These are phyloP conservation scores for Danaus plexippus DNA, from an alignment of 1,140 invertebrate genomes.

Conservation along the genomic window DNA sequence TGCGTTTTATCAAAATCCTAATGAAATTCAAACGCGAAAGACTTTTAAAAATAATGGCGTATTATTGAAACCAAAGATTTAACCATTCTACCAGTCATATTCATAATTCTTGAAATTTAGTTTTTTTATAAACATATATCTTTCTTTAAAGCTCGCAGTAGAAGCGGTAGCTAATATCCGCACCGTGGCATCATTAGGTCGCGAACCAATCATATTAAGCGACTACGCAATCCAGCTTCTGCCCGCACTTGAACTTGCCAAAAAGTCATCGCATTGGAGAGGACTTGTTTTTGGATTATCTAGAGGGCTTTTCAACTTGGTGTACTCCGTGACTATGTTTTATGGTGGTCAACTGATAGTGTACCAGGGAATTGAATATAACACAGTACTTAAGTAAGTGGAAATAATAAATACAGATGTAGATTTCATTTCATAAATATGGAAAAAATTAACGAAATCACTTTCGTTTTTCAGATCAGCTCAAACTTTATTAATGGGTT, in stretches of 20 bases:
- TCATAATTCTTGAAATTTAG: no score
- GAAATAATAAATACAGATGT: background rate
- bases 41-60: no score
- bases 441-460: background rate
- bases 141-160: slow-evolving; percentile 18
- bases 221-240: slow-evolving; percentile 22
- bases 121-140: no score
- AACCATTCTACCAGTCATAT: no score
- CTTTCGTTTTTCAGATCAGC: slow-evolving; percentile 17
- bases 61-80: no score
- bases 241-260: slow-evolving; percentile 18
- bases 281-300: slow-evolving; percentile 23
- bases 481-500: slow-evolving; percentile 20
- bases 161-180: slow-evolving; percentile 29
- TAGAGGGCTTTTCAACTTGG: slow-evolving; percentile 27
- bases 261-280: slow-evolving; percentile 22
- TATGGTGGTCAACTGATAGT: slow-evolving; percentile 27
- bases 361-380: slow-evolving; percentile 20
- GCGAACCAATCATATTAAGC: slow-evolving; percentile 21
- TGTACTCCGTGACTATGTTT: slow-evolving; percentile 25
- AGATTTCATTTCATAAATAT: background rate
- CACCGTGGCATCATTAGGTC: slow-evolving; percentile 27
- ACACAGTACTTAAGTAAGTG: slow-evolving; percentile 23
- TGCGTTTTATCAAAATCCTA: no score
- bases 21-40: no score